These are phyloP conservation scores for Metacarcinus magister DNA, from an alignment of 2,888 invertebrate genomes.

Conservation along the genomic window DNA sequence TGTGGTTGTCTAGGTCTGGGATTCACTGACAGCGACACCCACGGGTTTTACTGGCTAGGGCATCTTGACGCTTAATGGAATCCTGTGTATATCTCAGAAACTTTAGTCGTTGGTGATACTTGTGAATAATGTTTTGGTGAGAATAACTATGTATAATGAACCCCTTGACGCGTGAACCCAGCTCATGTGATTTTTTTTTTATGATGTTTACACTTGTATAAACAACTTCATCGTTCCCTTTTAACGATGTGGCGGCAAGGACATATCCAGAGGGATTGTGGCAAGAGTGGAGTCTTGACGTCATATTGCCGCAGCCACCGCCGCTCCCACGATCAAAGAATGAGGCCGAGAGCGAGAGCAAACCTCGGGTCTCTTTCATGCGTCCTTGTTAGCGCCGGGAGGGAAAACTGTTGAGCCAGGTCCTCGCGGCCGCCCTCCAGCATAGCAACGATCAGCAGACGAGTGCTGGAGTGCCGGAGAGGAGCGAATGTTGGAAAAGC, in stretches of 20 bases:
- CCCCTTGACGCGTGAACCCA: no score
- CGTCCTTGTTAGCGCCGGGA: constrained; percentile 36
- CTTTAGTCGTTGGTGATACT: not conserved
- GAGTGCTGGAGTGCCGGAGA: not conserved
- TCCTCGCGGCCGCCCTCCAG: not conserved
- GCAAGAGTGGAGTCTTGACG: not conserved
- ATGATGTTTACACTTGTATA: not conserved
- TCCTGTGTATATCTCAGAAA: not conserved
- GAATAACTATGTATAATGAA: not conserved
- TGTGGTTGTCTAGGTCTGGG: not conserved
- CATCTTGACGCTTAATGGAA: not conserved
- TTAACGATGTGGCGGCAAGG: not conserved
- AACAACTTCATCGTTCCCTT: not conserved
- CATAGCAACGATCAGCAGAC: not conserved
- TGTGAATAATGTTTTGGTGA: not conserved
- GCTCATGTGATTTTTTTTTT: not conserved
- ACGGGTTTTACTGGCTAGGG: not conserved
- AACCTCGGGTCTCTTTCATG: constrained; percentile 41
- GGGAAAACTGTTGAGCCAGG: constrained; percentile 45
- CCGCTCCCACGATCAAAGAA: constrained; percentile 41
- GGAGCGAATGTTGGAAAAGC: not conserved
- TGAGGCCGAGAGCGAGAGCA: constrained; percentile 27
- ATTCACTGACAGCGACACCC: not conserved
- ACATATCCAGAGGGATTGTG: not conserved
- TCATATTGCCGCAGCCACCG: constrained; percentile 19